Base-by-base conservation (phyloP, 2,113 vertebrate species). In the Todiramphus saurophagus region DNA sequence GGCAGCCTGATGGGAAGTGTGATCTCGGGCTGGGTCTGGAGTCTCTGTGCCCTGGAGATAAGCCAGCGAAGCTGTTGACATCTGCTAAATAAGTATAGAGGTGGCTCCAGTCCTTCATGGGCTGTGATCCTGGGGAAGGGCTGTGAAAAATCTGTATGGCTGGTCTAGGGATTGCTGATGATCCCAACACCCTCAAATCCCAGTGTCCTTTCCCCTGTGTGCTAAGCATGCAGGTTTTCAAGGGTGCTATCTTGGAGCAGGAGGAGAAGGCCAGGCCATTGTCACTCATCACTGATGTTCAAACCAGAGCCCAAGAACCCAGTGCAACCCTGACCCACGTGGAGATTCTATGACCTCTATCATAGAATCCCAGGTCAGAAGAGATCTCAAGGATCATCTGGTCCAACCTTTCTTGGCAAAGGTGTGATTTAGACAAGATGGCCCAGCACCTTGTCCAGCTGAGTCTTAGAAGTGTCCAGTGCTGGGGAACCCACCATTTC, bases 251-350 rank as follows among this genome's bases (percentile, higher is more conserved):
- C 46, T n/a, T 5, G 16, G 46, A 91, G 78, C 39, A 60, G 14
- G 46, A 91, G 78, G 43, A 60, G 87, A 30, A 83, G 35, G 33
- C 64, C 69, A 41, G 64, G 27, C 8, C n/a, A 6, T 6, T 5
- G 3, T 3, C 1, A 1, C 10, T 58, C 7, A 31, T 9, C 35
- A 3, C 4, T 5, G 5, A 16, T 60, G 27, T 20, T 83, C 73
- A 75, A 79, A 79, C 10, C 1, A 2, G 69, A 63, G 20, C 28
- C 24, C 31, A 31, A 60, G 33, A 66, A 3, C 4, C 11, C 23
- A 44, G 55, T 0, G 0, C 0, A 5, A 62, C 33, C 11, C 41
- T 63, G 16, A 62, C 27, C 30, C 0, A 0, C 35, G 60, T 9
- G 13, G 37, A 37, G 10, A 51, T 62, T 28, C 53, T 55, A 8